Percentiles rank a stretch among this genome's conserved stretches.
These are phyloP conservation scores for Dynastes grantii DNA, from an alignment of 2,888 invertebrate species.

Conservation along the genomic window DNA sequence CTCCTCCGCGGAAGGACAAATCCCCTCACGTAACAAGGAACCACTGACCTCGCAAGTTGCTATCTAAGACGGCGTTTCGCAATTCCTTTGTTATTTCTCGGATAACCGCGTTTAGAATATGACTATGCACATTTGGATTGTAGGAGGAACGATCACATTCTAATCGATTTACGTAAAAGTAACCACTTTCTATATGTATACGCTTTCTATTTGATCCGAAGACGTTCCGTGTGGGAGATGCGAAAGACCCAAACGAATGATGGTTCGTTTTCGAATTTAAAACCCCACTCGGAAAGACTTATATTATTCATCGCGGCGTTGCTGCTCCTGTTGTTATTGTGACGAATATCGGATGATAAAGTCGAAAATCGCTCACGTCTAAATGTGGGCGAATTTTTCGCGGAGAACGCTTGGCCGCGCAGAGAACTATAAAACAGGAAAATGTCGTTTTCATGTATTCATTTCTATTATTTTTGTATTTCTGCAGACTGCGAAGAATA, in stretches of 20 bases:
- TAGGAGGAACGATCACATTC: constrained; percentile 59
- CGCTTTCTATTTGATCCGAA: constrained; percentile 70
- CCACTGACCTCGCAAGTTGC: constrained; percentile 60
- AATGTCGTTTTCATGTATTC: constrained; percentile 7
- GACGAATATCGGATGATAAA: constrained; percentile 66
- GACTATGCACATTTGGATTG: constrained; percentile 34
- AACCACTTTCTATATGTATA: constrained; percentile 70
- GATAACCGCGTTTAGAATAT: constrained; percentile 64
- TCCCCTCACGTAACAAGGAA: constrained; percentile 56
- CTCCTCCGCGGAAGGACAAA: constrained; percentile 55
- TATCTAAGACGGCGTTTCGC: constrained; percentile 62
- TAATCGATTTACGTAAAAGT: constrained; percentile 63
- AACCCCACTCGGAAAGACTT: constrained; percentile 68
- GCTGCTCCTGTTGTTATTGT: constrained; percentile 58
- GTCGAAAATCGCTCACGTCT: background rate
- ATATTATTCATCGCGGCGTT: constrained; percentile 71
- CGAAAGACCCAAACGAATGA: constrained; percentile 62
- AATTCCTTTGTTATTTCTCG: constrained; percentile 70
- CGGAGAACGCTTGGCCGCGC: background rate
- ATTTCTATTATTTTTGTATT: too few species aligned
- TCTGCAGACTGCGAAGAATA: too few species aligned
- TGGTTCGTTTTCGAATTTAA: constrained; percentile 53
- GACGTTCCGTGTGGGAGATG: constrained; percentile 68
- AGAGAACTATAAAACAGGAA: constrained; percentile 18
- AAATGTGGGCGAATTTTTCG: constrained; percentile 10